A percentile compares a stretch with the other conserved stretches of the same genome.
Conservation (phyloP, 2,797 vertebrate genomes). For the Bovichtus diacanthus region DNA sequence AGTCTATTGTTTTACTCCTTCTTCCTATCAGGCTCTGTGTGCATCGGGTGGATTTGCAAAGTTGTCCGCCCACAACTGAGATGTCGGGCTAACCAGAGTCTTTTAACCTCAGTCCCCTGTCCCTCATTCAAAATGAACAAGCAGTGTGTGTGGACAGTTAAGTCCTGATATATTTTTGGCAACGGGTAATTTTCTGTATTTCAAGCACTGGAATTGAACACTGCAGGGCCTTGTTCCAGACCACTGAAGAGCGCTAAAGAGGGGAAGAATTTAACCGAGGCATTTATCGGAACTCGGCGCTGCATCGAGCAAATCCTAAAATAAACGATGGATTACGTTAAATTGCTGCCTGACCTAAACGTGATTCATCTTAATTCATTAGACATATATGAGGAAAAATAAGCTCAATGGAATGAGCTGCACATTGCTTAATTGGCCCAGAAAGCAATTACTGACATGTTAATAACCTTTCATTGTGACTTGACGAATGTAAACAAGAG, state of each 20-base stretch:
- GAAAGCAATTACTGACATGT: constrained; percentile 58
- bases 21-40: constrained; percentile 14
- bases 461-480: constrained; percentile 41
- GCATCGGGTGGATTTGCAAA: constrained; percentile 44
- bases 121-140: constrained; percentile 43
- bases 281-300: constrained; percentile 41
- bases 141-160: constrained; percentile 33
- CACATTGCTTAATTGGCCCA: constrained; percentile 33
- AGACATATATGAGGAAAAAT: constrained; percentile 36
- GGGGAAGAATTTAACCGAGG: constrained; percentile 45
- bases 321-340: constrained; percentile 49
- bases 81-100: constrained; percentile 37
- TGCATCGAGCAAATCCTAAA: constrained; percentile 59
- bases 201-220: constrained; percentile 40
- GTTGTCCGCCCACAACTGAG: constrained; percentile 38
- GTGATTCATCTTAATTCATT: constrained; percentile 56
- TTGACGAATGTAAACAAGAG: constrained; percentile 30
- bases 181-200: constrained; percentile 68
- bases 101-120: constrained; percentile 42
- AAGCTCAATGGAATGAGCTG: constrained; percentile 26
- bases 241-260: constrained; percentile 54
- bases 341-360: constrained; percentile 32
- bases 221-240: constrained; percentile 49
- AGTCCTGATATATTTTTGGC: constrained; percentile 54
- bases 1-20: constrained; percentile 32